Conservation (phyloP, 2,797 vertebrate species). For the Myripristis jacobus region DNA sequence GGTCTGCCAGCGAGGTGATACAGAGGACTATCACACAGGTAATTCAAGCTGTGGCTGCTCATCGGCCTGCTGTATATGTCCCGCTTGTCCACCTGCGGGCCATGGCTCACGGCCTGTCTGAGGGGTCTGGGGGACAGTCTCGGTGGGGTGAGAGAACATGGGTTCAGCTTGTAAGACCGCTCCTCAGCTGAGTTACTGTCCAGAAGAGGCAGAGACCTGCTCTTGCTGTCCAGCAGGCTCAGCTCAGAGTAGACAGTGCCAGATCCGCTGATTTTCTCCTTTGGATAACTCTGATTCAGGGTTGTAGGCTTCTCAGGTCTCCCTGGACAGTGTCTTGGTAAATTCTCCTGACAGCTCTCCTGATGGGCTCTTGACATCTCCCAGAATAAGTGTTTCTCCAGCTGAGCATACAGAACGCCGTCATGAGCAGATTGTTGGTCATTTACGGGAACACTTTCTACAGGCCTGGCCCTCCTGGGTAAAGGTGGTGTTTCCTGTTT, state of each 20-base stretch:
- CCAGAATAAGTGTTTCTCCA: slow-evolving; percentile 69
- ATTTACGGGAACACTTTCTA: slow-evolving; percentile 32
- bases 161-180: slow-evolving; percentile 47
- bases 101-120: slow-evolving; percentile 29
- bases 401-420: slow-evolving; percentile 75
- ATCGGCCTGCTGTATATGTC: slow-evolving; percentile 1
- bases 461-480: slow-evolving; percentile 67
- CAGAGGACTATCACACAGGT: slow-evolving; percentile 46
- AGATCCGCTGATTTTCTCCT: slow-evolving; percentile 24
- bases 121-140: slow-evolving; percentile 70
- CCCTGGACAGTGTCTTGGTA: neutral
- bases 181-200: slow-evolving; percentile 54
- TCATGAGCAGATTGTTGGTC: slow-evolving; percentile 28
- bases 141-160: slow-evolving; percentile 52
- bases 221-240: slow-evolving; percentile 68
- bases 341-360: slow-evolving; percentile 34
- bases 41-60: slow-evolving; percentile 69
- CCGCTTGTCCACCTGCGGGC: slow-evolving; percentile 11
- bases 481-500: slow-evolving; percentile 77
- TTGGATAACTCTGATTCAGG: slow-evolving; percentile 19
- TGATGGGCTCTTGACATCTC: slow-evolving; percentile 18
- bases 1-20: slow-evolving; percentile 76
- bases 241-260: slow-evolving; percentile 78
- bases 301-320: slow-evolving; percentile 19
- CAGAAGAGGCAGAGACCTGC: slow-evolving; percentile 70